Evolutionary conservation across 2,888 invertebrate species (phyloP), one percentile per base, ranked within the genome.

Genomic region (Chydorus sphaericus): DNA sequence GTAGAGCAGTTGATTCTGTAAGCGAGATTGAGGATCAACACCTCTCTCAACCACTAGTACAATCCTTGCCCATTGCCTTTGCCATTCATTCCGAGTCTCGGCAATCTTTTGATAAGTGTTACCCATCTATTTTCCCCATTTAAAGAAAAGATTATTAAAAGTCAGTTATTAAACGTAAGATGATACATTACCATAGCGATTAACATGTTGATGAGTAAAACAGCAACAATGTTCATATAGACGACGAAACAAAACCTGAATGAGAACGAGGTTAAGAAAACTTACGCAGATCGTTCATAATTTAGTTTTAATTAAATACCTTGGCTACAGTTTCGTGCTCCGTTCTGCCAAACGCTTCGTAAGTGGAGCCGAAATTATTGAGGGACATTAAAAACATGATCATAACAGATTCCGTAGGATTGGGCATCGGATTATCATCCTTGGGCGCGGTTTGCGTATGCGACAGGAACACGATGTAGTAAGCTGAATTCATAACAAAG

Each of bases 321-420:
- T 93, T 93, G 14, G 89, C 91, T 66, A 88, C 84, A 60, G 81
- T 79, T 68, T 88, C 88, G 68, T 93, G 88, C 64, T 86, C 83
- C 1, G 93, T 91, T 62, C 83, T 79, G 61, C 85, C 85, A 68
- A 96, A 90, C 0, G 90, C 88, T 31, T 82, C 81, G 66, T 91
- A 97, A 68, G 94, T 92, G 66, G 92, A 91, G 0, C 89, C 92
- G 69, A 97, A 96, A 63, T 93, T 93, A 2, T 94, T 92, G 64
- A 97, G 77, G 0, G 96, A 97, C 91, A 97, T 96, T 55, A 97
- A 79, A 69, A 97, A 97, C 91, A 97, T 94, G 0, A 92, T 92
- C 79, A 97, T 90, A 33, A 96, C 80, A 16, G 93, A 89, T 71
- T 96, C 96, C 73, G 87, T 83, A 0, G 94, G 90, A 28, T 89